Percentiles rank a stretch among this genome's conserved stretches.
Evolutionary conservation across 2,888 invertebrate species (phyloP).

Genomic region (Acrobasis consociella): DNA sequence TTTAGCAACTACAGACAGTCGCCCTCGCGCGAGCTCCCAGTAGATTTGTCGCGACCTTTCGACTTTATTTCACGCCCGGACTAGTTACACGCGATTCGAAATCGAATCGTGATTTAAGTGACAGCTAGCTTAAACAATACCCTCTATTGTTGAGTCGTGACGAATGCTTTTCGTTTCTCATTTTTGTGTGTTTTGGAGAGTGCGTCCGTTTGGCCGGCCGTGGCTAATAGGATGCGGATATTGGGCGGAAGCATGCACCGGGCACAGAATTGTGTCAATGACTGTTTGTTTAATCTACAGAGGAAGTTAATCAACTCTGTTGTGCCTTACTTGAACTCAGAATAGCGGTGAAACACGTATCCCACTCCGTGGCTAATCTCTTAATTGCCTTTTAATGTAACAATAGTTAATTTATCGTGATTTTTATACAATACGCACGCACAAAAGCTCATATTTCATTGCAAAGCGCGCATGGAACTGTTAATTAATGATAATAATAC

Average conservation of each 20-base stretch:
- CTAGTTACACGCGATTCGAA: constrained; percentile 62
- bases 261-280: constrained; percentile 65
- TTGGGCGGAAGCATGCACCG: constrained; percentile 71
- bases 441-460: constrained; percentile 42
- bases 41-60: constrained; percentile 47
- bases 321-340: constrained; percentile 37
- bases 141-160: constrained; percentile 67
- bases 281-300: constrained; percentile 59
- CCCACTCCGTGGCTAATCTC: constrained; percentile 41
- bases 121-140: constrained; percentile 71
- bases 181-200: constrained; percentile 77
- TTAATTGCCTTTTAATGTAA: constrained; percentile 46
- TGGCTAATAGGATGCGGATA: constrained; percentile 74
- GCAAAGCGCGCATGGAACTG: constrained; percentile 44
- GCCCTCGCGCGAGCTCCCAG: constrained; percentile 40
- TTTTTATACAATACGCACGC: constrained; percentile 35
- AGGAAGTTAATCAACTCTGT: constrained; percentile 54
- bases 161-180: constrained; percentile 68
- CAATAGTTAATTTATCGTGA: constrained; percentile 38
- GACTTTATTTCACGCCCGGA: constrained; percentile 46
- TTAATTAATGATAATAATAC: constrained; percentile 47
- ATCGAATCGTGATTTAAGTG: constrained; percentile 51
- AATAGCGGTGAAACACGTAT: constrained; percentile 35
- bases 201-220: constrained; percentile 61
- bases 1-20: constrained; percentile 53